phyloP scores from a whole-genome alignment of 2,797 vertebrate species.

The Naso thynnoides region DNA sequence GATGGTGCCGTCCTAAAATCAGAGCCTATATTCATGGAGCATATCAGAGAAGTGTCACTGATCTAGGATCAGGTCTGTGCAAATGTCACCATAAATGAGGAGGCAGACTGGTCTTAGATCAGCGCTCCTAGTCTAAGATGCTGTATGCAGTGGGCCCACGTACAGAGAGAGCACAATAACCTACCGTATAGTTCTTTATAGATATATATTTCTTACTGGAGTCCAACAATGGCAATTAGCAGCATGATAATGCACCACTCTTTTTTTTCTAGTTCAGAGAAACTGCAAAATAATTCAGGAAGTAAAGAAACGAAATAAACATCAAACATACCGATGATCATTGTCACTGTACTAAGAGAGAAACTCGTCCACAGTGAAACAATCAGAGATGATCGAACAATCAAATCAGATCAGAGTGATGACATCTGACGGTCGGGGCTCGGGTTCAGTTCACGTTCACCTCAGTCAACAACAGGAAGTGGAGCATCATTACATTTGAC shows the following conservation, averaged over 20 bases:
- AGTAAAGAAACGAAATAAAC: slow-evolving; percentile 80
- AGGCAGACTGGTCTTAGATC: slow-evolving; percentile 71
- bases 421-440: slow-evolving; percentile 50
- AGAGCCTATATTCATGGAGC: slow-evolving; percentile 73
- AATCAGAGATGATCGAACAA: slow-evolving; percentile 75
- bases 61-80: slow-evolving; percentile 63
- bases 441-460: slow-evolving; percentile 50
- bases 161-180: slow-evolving; percentile 82
- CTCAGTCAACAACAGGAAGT: slow-evolving; percentile 45
- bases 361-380: slow-evolving; percentile 82
- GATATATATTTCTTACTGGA: slow-evolving; percentile 74
- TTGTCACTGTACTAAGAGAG: slow-evolving; percentile 84
- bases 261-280: slow-evolving; percentile 71
- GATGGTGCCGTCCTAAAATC: slow-evolving; percentile 90
- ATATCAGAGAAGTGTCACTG: slow-evolving; percentile 47
- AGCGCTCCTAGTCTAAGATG: slow-evolving; percentile 72
- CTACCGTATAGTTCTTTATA: slow-evolving; percentile 74
- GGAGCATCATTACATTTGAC: slow-evolving; percentile 1
- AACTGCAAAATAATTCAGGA: slow-evolving; percentile 77
- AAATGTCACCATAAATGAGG: slow-evolving; percentile 60
- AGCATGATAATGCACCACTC: slow-evolving; percentile 83
- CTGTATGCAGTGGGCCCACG: slow-evolving; percentile 77
- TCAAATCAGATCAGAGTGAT: slow-evolving; percentile 73
- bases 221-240: slow-evolving; percentile 83
- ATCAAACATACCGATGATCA: slow-evolving; percentile 82